Percentiles rank a stretch among this genome's conserved stretches.
Conservation (phyloP, 2,113 vertebrate species). For the Lanius ludovicianus region DNA sequence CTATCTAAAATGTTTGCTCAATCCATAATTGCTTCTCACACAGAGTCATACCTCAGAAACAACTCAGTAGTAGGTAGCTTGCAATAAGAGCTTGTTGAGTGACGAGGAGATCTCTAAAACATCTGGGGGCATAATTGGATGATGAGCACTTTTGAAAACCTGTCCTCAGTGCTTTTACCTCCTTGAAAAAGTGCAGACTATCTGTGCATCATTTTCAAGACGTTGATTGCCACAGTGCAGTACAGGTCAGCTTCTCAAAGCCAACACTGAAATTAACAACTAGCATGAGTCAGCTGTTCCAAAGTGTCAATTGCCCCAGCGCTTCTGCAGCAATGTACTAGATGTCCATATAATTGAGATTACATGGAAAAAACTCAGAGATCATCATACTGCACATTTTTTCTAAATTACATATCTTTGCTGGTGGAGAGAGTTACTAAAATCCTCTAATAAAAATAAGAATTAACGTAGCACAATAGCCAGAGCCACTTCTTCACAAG, state of each 20-base stretch:
- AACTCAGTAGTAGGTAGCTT: background rate
- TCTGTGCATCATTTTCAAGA: background rate
- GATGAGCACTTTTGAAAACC: constrained; percentile 38
- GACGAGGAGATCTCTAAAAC: background rate
- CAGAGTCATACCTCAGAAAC: background rate
- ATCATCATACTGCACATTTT: constrained; percentile 1
- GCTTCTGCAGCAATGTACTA: background rate
- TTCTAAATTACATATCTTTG: background rate
- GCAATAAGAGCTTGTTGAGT: background rate
- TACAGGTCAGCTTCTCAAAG: background rate
- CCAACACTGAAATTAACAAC: background rate
- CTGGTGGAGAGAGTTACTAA: background rate
- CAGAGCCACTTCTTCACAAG: background rate
- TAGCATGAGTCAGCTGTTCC: constrained; percentile 48
- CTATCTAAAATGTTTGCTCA: constrained; percentile 1
- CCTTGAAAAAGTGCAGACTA: constrained; percentile 23
- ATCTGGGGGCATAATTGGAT: background rate
- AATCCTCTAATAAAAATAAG: constrained; percentile 12
- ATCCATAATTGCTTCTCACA: constrained; percentile 4
- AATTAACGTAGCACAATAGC: background rate
- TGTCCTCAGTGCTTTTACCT: background rate
- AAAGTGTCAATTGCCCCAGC: constrained; percentile 14
- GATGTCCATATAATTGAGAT: constrained; percentile 18
- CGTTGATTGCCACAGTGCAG: background rate
- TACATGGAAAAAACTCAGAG: constrained; percentile 20